Base-by-base conservation (phyloP, 2,113 vertebrate genomes). In the Parus major region DNA sequence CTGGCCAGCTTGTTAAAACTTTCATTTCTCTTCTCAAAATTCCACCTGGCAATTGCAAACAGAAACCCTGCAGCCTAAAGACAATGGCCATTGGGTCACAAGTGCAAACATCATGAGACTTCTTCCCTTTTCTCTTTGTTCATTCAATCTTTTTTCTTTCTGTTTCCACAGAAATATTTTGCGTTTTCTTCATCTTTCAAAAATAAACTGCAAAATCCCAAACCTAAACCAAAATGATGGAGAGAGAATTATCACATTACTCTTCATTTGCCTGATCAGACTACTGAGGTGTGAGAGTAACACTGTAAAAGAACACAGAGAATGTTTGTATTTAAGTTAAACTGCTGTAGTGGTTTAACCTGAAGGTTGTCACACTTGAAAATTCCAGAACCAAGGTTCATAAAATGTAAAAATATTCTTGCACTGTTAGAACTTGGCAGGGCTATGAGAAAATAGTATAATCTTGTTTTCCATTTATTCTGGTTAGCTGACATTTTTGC, bases 381-480 rank as follows among this genome's bases (percentile, higher is more conserved):
- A 76, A 53, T 52, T 71, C 15, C 35, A 56, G 29, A 88, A 25
- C 14, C 47, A 73, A 44, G 39, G 11, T 86, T 93, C 53, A 64
- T 55, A 83, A 91, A 91, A 91, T 25, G 3, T 56, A 70, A 85
- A 92, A 75, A 46, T 55, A 47, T 64, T 92, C 70, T 36, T 86
- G 36, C 35, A 66, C 42, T 60, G 31, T 91, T 83, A 91, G 35
- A 90, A 52, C 8, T 95, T 93, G 64, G 61, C 75, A 83, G 18
- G 35, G 16, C 11, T 73, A 47, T 64, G 33, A 95, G 20, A 70
- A 88, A 91, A 86, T 28, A 56, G 12, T 49, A 28, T 89, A 90
- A 72, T 90, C 56, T 78, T 76, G 12, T 92, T 96, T 91, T 94
- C 69, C 60, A 39, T 92, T 94, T 94, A 39, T 86, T 46, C 71